Percentiles rank a stretch among this genome's conserved stretches.
phyloP scores from a whole-genome alignment of 2,888 invertebrate genomes.

The Eueremaeus valkanovi region DNA sequence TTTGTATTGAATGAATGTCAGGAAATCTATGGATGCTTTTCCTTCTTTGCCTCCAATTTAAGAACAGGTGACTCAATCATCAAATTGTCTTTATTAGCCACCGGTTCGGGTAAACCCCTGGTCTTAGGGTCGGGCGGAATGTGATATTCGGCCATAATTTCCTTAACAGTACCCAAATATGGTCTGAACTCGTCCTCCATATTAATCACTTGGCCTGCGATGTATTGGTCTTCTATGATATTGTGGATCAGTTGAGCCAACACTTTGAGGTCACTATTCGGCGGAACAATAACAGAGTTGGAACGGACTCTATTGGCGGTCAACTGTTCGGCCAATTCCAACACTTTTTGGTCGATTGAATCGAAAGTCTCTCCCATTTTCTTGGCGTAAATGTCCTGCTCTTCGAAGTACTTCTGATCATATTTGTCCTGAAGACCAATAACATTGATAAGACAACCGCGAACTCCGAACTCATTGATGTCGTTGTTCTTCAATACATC shows the following conservation, averaged over 20 bases:
- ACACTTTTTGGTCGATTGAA: slow-evolving; percentile 35
- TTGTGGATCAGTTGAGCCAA: slow-evolving; percentile 30
- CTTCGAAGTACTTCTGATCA: slow-evolving; percentile 34
- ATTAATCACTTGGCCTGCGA: slow-evolving; percentile 38
- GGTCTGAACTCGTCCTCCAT: slow-evolving; percentile 36
- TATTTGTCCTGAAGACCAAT: slow-evolving; percentile 32
- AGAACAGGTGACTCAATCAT: background rate
- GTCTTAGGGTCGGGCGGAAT: background rate
- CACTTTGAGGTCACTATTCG: slow-evolving; percentile 15
- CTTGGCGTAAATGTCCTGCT: slow-evolving; percentile 37
- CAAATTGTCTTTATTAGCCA: background rate
- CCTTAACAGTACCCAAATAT: background rate
- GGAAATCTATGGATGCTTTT: background rate
- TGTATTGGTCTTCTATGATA: slow-evolving; percentile 40
- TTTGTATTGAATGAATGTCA: background rate
- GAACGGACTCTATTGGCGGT: slow-evolving; percentile 35
- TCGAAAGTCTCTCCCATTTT: slow-evolving; percentile 23
- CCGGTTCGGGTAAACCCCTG: background rate
- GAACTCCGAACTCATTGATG: slow-evolving; percentile 37
- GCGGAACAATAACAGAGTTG: slow-evolving; percentile 35
- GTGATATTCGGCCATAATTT: slow-evolving; percentile 15
- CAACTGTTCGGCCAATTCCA: slow-evolving; percentile 30
- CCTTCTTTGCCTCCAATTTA: background rate
- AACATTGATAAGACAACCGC: slow-evolving; percentile 38
- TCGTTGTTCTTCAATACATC: slow-evolving; percentile 36